Conservation (phyloP, 2,888 invertebrate genomes). For the Zonitis immaculata region DNA sequence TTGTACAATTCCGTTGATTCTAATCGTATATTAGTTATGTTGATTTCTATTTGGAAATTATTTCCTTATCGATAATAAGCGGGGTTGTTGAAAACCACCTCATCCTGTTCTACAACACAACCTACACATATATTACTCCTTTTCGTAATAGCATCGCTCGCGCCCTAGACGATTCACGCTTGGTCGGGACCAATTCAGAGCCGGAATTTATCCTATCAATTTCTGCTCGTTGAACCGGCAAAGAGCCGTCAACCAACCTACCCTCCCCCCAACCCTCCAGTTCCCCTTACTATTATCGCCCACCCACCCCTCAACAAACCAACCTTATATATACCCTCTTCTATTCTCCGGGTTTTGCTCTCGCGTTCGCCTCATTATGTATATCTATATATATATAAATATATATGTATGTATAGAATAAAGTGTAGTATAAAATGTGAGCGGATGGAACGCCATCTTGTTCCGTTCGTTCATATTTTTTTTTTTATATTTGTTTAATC, state of each 20-base stretch:
- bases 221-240: slow-evolving; percentile 60
- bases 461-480: slow-evolving; percentile 45
- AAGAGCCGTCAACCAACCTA: slow-evolving; percentile 46
- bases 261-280: slow-evolving; percentile 18
- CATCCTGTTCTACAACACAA: background rate
- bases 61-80: background rate
- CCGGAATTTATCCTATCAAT: slow-evolving; percentile 62
- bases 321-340: no score
- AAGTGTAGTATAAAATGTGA: slow-evolving; percentile 27
- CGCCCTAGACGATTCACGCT: slow-evolving; percentile 50
- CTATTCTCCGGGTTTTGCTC: slow-evolving; percentile 17
- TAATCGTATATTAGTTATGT: background rate
- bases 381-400: slow-evolving; percentile 10
- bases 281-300: no score
- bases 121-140: no score
- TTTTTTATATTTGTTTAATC: slow-evolving; percentile 47
- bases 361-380: slow-evolving; percentile 28
- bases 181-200: slow-evolving; percentile 58
- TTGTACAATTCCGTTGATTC: background rate
- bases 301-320: no score
- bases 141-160: slow-evolving; percentile 7
- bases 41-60: background rate
- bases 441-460: slow-evolving; percentile 46
- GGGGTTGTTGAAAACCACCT: background rate
- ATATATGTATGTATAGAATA: no score